Percentiles rank a stretch among this genome's conserved stretches.
phyloP scores from a whole-genome alignment of 2,113 vertebrate species.

The Setophaga petechia region DNA sequence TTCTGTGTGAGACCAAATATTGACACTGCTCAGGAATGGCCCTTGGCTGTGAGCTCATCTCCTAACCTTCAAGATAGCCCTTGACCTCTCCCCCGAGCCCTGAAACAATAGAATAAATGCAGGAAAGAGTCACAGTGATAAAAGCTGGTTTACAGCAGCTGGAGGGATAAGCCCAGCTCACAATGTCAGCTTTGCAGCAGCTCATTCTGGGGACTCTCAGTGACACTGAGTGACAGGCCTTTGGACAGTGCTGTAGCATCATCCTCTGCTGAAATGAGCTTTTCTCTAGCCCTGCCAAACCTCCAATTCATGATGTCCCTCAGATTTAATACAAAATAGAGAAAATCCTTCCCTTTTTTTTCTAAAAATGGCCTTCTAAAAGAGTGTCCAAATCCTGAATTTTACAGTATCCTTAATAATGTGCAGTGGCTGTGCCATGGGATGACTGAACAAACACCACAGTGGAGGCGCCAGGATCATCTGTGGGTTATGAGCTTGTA shows the following conservation, averaged over 20 bases:
- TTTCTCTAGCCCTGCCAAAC: not conserved
- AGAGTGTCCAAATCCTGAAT: not conserved
- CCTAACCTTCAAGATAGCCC: conserved; percentile 22
- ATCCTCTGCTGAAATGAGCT: not conserved
- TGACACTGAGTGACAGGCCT: not conserved
- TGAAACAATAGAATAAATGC: not conserved
- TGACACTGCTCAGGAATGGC: conserved; percentile 19
- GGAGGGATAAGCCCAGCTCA: not conserved
- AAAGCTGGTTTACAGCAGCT: not conserved
- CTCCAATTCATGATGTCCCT: not conserved
- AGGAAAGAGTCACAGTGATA: not conserved
- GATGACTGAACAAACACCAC: not conserved
- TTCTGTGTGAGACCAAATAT: conserved; percentile 35
- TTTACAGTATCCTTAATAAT: not conserved
- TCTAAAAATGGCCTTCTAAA: not conserved
- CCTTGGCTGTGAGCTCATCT: conserved; percentile 12
- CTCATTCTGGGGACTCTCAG: not conserved
- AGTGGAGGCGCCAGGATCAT: not conserved
- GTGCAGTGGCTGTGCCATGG: not conserved
- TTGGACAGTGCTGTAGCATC: not conserved
- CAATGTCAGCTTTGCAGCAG: not conserved
- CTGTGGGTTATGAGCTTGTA: not conserved
- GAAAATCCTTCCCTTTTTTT: not conserved
- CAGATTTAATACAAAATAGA: not conserved
- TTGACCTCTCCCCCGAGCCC: conserved; percentile 10